Evolutionary conservation across 1,140 invertebrate genomes (phyloP).

Genomic region (Brachionus manjavacas): DNA sequence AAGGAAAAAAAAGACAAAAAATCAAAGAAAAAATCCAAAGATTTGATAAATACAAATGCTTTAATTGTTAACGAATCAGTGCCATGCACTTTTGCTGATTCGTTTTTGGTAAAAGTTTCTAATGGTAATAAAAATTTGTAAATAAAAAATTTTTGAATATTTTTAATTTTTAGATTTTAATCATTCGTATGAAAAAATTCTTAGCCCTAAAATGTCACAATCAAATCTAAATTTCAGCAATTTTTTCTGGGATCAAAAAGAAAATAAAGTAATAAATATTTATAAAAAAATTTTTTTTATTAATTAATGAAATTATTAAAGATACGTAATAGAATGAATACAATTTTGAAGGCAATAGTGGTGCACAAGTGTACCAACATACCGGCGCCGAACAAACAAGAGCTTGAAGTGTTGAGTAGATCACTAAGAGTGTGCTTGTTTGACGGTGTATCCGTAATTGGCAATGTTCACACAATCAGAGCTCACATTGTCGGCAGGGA

Average conservation of each 20-base stretch:
- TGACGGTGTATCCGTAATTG: background rate
- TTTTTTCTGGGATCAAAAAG: constrained; percentile 35
- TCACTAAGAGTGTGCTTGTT: constrained; percentile 5
- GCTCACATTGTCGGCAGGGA: constrained; percentile 27
- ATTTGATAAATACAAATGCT: constrained; percentile 3
- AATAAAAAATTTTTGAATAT: background rate
- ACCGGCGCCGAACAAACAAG: constrained; percentile 30
- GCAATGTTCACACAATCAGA: constrained; percentile 16
- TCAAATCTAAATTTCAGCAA: constrained; percentile 38
- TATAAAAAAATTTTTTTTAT: background rate
- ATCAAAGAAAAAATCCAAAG: background rate
- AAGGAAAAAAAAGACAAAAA: background rate
- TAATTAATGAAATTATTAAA: background rate
- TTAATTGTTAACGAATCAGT: constrained; percentile 26
- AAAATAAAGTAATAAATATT: constrained; percentile 23
- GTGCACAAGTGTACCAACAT: constrained; percentile 30
- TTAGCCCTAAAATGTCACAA: background rate
- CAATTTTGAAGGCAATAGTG: background rate
- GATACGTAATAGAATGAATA: background rate
- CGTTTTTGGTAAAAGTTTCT: background rate
- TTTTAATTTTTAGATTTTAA: background rate
- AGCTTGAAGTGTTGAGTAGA: constrained; percentile 10
- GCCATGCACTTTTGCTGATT: constrained; percentile 21
- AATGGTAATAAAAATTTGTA: background rate
- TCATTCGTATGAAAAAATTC: constrained; percentile 9